Percentiles rank a stretch among this genome's conserved stretches.
These are phyloP conservation scores for Listronotus bonariensis DNA, from an alignment of 1,140 invertebrate genomes.

Conservation along the genomic window DNA sequence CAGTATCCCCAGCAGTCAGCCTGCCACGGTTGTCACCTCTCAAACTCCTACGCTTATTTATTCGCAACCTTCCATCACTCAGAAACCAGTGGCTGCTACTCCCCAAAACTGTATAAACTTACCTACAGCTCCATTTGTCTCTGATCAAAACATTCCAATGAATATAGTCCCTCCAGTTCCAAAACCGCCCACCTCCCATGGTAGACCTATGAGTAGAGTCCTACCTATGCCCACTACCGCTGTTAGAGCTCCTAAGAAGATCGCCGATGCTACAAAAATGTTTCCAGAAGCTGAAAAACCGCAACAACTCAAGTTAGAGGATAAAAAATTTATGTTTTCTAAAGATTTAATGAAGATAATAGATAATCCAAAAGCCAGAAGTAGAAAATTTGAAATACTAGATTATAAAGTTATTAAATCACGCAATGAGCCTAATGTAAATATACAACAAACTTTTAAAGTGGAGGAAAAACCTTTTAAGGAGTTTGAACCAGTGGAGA, in stretches of 20 bases:
- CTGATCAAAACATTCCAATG: conserved; percentile 66
- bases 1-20: conserved; percentile 24
- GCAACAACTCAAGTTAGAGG: conserved; percentile 58
- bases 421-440: neutral
- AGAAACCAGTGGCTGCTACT: conserved; percentile 29
- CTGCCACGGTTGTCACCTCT: conserved; percentile 24
- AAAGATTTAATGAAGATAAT: conserved; percentile 35
- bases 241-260: conserved; percentile 47
- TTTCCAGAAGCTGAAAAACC: conserved; percentile 58
- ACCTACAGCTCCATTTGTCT: conserved; percentile 62
- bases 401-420: conserved; percentile 35
- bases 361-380: conserved; percentile 26
- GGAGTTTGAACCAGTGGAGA: conserved; percentile 26
- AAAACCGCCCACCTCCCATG: conserved; percentile 55
- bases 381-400: conserved; percentile 37
- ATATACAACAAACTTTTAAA: neutral
- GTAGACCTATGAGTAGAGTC: conserved; percentile 74
- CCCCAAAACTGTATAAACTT: conserved; percentile 60
- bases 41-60: conserved; percentile 36
- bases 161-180: conserved; percentile 70
- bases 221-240: conserved; percentile 68
- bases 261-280: conserved; percentile 55
- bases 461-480: conserved; percentile 20
- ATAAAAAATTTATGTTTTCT: conserved; percentile 36
- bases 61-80: conserved; percentile 30